Percentiles rank a stretch among this genome's conserved stretches.
Evolutionary conservation across 1,140 invertebrate genomes (phyloP).

Genomic region (Ladona fulva): DNA sequence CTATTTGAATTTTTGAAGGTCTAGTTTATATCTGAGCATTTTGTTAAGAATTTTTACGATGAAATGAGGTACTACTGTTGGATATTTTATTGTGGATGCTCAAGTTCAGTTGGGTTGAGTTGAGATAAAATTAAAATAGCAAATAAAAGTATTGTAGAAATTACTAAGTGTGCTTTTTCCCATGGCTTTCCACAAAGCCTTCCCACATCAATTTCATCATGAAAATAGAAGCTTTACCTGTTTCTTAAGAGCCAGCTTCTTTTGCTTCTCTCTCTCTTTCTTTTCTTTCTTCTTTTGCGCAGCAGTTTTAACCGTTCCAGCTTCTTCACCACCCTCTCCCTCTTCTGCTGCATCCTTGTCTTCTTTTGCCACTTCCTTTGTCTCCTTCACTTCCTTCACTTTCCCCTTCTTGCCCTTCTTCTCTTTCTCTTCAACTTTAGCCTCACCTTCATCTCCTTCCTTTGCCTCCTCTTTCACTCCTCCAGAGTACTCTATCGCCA

Average conservation of each 20-base stretch:
- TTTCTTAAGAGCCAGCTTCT: constrained; percentile 54
- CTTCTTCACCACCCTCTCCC: constrained; percentile 39
- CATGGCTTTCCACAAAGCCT: too few relatives aligned
- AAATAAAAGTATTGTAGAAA: too few relatives aligned
- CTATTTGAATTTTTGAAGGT: too few relatives aligned
- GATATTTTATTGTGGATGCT: too few relatives aligned
- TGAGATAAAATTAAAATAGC: too few relatives aligned
- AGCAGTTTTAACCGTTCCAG: constrained; percentile 53
- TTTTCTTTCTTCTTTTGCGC: constrained; percentile 70
- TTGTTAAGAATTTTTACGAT: too few relatives aligned
- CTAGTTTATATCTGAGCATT: too few relatives aligned
- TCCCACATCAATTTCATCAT: too few relatives aligned
- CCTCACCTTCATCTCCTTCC: constrained; percentile 22
- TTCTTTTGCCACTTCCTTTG: constrained; percentile 29
- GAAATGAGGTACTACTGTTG: too few relatives aligned
- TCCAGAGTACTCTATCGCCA: constrained; percentile 67
- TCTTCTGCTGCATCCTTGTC: constrained; percentile 32
- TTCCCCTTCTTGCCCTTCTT: constrained; percentile 40
- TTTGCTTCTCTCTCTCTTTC: constrained; percentile 71
- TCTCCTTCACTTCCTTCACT: constrained; percentile 25
- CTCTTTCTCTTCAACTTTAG: constrained; percentile 34
- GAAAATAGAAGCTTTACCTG: too few relatives aligned
- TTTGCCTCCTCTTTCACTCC: constrained; percentile 34
- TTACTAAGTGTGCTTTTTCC: too few relatives aligned
- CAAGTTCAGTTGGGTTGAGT: too few relatives aligned